A percentile compares a stretch with the other conserved stretches of the same genome.
phyloP scores from a whole-genome alignment of 2,888 invertebrate species.

The Cheilosia urbana region DNA sequence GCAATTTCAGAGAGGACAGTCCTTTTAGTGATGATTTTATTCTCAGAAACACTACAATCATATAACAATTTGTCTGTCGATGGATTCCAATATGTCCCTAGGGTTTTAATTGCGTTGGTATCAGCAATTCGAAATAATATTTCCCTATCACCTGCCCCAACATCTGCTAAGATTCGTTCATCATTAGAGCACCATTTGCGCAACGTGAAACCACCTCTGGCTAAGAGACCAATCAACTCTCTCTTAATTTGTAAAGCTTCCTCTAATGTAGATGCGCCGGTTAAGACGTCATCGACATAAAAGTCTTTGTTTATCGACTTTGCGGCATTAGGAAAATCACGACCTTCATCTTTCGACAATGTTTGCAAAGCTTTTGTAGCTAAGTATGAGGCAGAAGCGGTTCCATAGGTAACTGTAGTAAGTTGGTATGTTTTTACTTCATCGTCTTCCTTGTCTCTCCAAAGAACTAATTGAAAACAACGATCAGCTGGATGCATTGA shows the following conservation, averaged over 20 bases:
- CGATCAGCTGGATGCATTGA: conserved; percentile 3
- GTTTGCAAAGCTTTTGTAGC: conserved; percentile 34
- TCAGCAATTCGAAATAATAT: too few species aligned
- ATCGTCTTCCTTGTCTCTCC: conserved; percentile 7
- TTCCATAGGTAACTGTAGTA: conserved; percentile 62
- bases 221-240: conserved; percentile 14
- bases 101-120: too few species aligned
- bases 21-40: too few species aligned
- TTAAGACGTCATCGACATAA: conserved; percentile 9
- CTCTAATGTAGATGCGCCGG: neutral
- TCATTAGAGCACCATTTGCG: conserved; percentile 22
- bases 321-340: conserved; percentile 22
- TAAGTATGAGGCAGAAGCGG: conserved; percentile 42
- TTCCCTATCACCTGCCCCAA: too few species aligned
- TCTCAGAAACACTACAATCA: too few species aligned
- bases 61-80: too few species aligned
- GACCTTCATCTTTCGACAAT: conserved; percentile 39
- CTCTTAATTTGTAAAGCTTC: neutral
- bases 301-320: conserved; percentile 1
- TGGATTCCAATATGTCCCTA: too few species aligned
- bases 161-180: too few species aligned
- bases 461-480: conserved; percentile 1
- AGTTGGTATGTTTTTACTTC: conserved; percentile 37
- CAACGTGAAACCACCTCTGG: neutral
- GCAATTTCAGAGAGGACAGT: too few species aligned